These are phyloP conservation scores for Melanotus villosus DNA, from an alignment of 2,888 invertebrate species.

Conservation along the genomic window DNA sequence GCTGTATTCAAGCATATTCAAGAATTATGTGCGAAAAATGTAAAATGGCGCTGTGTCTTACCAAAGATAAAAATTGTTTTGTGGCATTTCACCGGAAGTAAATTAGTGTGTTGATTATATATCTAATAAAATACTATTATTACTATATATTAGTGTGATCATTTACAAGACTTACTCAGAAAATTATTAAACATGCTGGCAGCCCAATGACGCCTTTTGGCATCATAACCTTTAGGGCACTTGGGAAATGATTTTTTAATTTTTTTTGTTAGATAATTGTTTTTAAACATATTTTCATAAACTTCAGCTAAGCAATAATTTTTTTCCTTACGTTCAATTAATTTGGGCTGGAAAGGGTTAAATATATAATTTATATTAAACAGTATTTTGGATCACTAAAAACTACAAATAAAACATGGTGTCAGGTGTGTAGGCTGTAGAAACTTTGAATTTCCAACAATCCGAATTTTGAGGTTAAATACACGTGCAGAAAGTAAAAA, in stretches of 20 bases:
- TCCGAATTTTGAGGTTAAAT: no score
- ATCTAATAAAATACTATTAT: no score
- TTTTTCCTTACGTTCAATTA: not conserved
- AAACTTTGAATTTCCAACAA: no score
- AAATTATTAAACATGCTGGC: not conserved
- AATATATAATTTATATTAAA: no score
- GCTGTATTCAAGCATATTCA: not conserved
- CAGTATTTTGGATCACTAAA: no score
- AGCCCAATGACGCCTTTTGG: not conserved
- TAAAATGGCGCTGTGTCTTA: not conserved
- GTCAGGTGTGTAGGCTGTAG: no score
- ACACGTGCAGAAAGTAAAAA: no score
- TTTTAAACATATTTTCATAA: not conserved
- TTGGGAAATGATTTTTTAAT: not conserved
- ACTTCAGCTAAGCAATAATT: not conserved
- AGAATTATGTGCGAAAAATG: not conserved
- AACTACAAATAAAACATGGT: no score
- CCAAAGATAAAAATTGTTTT: not conserved
- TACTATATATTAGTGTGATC: no score
- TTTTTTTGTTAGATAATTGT: not conserved
- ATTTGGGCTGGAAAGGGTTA: not conserved
- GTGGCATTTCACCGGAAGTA: not conserved
- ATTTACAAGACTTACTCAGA: no score
- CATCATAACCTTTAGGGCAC: not conserved
- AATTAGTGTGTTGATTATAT: not conserved